Evolutionary conservation across 2,888 invertebrate genomes (phyloP).

Genomic region (Sinohyriopsis cumingii): DNA sequence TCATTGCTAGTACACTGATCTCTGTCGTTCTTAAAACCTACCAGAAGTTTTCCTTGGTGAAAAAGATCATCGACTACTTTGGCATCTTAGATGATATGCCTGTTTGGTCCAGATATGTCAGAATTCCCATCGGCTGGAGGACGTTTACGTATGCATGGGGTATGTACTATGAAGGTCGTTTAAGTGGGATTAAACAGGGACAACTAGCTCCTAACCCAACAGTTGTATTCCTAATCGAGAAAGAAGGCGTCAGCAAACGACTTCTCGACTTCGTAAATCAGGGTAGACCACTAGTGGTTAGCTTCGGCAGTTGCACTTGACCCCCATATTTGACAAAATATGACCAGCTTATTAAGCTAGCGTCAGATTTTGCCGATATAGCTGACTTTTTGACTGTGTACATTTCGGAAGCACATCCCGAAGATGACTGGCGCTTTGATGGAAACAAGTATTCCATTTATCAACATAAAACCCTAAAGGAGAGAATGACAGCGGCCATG

Average conservation of each 20-base stretch:
- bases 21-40: too few relatives aligned
- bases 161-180: constrained; percentile 2
- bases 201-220: constrained; percentile 15
- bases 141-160: too few relatives aligned
- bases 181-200: constrained; percentile 6
- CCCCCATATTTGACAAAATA: constrained; percentile 35
- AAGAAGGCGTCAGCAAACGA: constrained; percentile 4
- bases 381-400: constrained; percentile 39
- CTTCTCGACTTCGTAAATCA: constrained; percentile 20
- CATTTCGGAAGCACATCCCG: constrained; percentile 32
- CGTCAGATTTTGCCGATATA: constrained; percentile 20
- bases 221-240: constrained; percentile 7
- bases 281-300: constrained; percentile 31
- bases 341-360: constrained; percentile 22
- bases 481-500: constrained; percentile 28
- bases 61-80: too few relatives aligned
- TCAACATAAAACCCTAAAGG: constrained; percentile 30
- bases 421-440: constrained; percentile 31
- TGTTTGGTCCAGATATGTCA: too few relatives aligned
- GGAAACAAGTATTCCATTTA: constrained; percentile 19
- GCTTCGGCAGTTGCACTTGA: constrained; percentile 41
- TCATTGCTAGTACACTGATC: too few relatives aligned
- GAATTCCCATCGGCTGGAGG: too few relatives aligned
- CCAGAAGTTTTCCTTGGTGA: too few relatives aligned
- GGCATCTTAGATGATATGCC: too few relatives aligned